phyloP scores from a whole-genome alignment of 2,888 invertebrate genomes.

The Drosophila birchii region DNA sequence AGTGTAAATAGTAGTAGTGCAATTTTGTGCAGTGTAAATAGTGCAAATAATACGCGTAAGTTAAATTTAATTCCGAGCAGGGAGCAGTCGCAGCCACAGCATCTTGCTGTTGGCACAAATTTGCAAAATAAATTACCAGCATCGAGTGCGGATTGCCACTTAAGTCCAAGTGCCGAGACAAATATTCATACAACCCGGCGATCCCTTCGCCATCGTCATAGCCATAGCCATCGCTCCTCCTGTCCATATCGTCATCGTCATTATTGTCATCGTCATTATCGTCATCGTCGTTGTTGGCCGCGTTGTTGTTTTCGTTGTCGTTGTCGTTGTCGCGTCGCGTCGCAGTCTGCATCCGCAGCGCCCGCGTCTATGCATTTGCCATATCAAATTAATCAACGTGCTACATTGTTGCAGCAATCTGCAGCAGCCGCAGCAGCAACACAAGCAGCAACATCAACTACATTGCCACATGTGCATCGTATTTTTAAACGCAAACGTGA shows the following conservation, averaged over 20 bases:
- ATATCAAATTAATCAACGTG: slow-evolving; percentile 80
- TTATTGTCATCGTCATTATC: slow-evolving; percentile 13
- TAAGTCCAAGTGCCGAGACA: slow-evolving; percentile 63
- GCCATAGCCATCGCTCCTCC: slow-evolving; percentile 8
- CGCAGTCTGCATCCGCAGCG: slow-evolving; percentile 58
- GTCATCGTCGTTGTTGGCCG: slow-evolving; percentile 15
- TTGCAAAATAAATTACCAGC: slow-evolving; percentile 76
- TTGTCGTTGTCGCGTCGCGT: slow-evolving; percentile 63
- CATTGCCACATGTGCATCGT: slow-evolving; percentile 64
- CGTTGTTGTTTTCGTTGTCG: slow-evolving; percentile 26
- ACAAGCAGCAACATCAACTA: slow-evolving; percentile 42
- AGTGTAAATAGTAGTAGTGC: slow-evolving; percentile 60
- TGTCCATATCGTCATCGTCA: slow-evolving; percentile 10
- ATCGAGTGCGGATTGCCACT: slow-evolving; percentile 64
- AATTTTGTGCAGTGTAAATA: slow-evolving; percentile 73
- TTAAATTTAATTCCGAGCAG: slow-evolving; percentile 72
- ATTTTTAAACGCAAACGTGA: slow-evolving; percentile 81
- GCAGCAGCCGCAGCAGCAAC: slow-evolving; percentile 49
- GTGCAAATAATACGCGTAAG: slow-evolving; percentile 67
- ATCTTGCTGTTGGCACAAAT: slow-evolving; percentile 62
- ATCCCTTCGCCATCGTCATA: slow-evolving; percentile 15
- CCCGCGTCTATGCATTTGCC: slow-evolving; percentile 75
- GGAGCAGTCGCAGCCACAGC: slow-evolving; percentile 6
- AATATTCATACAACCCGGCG: slow-evolving; percentile 42
- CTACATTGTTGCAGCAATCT: slow-evolving; percentile 78